These are phyloP conservation scores for Podotricha telesiphe DNA, from an alignment of 2,888 invertebrate species.

Conservation along the genomic window DNA sequence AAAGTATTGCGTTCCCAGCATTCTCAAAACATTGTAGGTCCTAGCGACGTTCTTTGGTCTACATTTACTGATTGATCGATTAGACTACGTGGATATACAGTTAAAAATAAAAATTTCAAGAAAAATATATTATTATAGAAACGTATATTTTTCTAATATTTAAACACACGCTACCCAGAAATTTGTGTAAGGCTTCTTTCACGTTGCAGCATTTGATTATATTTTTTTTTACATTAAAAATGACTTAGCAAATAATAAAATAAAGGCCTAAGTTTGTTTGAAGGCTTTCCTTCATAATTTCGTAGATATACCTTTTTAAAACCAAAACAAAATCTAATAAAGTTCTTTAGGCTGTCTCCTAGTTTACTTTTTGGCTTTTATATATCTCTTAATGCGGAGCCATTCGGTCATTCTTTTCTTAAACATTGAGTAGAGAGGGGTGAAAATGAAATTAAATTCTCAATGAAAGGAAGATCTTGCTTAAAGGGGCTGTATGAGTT, in stretches of 20 bases:
- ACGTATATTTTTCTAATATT: too few relatives aligned
- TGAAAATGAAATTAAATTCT: slow-evolving; percentile 83
- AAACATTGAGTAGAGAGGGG: slow-evolving; percentile 69
- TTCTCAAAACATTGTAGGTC: not conserved
- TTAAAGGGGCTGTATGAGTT: slow-evolving; percentile 78
- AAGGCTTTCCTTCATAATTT: not conserved
- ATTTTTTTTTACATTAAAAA: too few relatives aligned
- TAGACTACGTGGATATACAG: too few relatives aligned
- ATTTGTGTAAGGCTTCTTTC: too few relatives aligned
- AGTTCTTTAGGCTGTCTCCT: slow-evolving; percentile 46
- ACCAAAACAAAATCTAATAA: slow-evolving; percentile 40
- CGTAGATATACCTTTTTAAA: not conserved
- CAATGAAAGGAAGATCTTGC: slow-evolving; percentile 76
- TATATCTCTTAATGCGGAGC: slow-evolving; percentile 63
- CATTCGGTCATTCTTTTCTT: slow-evolving; percentile 80
- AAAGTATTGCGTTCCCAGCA: not conserved
- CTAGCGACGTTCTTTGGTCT: too few relatives aligned
- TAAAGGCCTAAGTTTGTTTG: not conserved
- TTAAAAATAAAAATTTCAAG: too few relatives aligned
- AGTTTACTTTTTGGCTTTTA: slow-evolving; percentile 60
- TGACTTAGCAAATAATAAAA: not conserved
- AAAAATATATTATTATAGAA: too few relatives aligned
- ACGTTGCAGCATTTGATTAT: too few relatives aligned
- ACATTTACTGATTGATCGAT: too few relatives aligned
- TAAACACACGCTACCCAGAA: too few relatives aligned